phyloP scores from a whole-genome alignment of 2,113 vertebrate genomes.

The Psittacus erithacus region DNA sequence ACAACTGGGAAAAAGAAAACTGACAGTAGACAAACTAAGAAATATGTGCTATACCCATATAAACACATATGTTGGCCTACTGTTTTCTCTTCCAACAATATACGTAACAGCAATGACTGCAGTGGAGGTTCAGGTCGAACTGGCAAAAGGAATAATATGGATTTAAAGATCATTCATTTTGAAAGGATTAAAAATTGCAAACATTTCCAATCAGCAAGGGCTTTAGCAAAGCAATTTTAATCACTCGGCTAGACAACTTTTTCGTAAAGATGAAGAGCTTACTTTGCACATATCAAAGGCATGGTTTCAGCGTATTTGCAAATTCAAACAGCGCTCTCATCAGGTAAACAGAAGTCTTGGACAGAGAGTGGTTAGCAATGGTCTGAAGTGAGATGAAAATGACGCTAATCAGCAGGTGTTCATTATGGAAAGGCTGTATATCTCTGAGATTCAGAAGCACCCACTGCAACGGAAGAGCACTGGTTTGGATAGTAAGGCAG shows the following conservation, averaged over 20 bases:
- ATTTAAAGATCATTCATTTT: background rate
- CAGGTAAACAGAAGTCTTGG: background rate
- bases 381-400: background rate
- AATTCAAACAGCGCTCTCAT: background rate
- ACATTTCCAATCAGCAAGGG: background rate
- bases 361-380: accelerated
- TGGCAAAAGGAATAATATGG: background rate
- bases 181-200: background rate
- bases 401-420: background rate
- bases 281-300: background rate
- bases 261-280: background rate
- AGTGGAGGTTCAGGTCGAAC: background rate
- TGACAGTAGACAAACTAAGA: background rate
- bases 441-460: background rate
- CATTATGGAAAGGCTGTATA: background rate
- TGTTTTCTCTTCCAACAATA: background rate
- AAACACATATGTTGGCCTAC: background rate
- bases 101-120: background rate
- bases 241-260: background rate
- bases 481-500: too few species aligned
- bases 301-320: background rate
- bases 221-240: background rate
- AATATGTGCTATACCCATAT: background rate
- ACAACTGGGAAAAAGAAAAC: background rate
- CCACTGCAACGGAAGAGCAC: background rate